These are phyloP conservation scores for Brachyhypopomus gauderio DNA, from an alignment of 2,113 vertebrate genomes.

Conservation along the genomic window DNA sequence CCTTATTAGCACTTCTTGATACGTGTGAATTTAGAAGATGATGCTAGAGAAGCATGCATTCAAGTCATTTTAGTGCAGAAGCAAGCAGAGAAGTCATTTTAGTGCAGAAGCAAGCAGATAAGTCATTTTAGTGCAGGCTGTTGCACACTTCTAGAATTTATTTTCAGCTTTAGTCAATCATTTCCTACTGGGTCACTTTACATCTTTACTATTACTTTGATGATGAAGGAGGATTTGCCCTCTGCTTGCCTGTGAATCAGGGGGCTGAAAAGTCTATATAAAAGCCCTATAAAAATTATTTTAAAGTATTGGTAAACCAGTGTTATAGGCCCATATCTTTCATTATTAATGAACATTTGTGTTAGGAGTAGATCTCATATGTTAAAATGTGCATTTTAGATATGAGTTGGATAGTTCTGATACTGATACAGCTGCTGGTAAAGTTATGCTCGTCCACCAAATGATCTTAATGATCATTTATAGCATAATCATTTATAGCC, in stretches of 20 bases:
- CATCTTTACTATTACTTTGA: constrained; percentile 5
- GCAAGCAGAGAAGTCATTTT: no score
- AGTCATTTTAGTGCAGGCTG: constrained; percentile 12
- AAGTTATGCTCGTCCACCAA: not conserved
- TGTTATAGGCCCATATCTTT: no score
- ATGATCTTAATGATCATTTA: constrained; percentile 11
- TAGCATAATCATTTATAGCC: not conserved
- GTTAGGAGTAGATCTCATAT: not conserved
- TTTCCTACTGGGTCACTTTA: not conserved
- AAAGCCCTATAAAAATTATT: not conserved
- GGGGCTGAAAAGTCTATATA: not conserved
- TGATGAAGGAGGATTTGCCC: not conserved
- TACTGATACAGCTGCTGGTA: not conserved
- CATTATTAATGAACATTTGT: no score
- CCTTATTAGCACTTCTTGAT: not conserved
- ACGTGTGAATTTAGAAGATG: not conserved
- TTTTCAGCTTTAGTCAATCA: not conserved
- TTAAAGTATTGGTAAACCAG: no score
- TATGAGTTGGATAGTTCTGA: not conserved
- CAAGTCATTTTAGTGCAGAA: constrained; percentile 14
- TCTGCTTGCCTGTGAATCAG: not conserved
- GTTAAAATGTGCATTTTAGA: not conserved
- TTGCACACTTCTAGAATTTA: not conserved
- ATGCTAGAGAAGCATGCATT: not conserved
- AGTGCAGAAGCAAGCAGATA: no score